Conservation (phyloP, 35 echinoderm and acorn worm species). For the Anneissia japonica region DNA sequence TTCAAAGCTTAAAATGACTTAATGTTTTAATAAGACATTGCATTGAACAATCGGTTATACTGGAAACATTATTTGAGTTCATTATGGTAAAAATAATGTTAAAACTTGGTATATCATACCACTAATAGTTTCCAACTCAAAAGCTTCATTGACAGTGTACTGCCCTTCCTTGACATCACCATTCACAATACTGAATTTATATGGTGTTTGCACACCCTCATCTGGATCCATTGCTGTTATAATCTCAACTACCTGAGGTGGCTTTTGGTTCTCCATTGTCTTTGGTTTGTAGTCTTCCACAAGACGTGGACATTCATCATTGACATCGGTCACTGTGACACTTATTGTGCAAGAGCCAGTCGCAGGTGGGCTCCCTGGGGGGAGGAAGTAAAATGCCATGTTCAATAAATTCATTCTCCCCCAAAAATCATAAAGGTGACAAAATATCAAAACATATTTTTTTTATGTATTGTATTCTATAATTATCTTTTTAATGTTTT, state of each 20-base stretch:
- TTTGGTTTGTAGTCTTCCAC: neutral
- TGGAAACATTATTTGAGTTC: too few relatives aligned
- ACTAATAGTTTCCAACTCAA: neutral
- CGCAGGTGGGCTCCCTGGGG: neutral
- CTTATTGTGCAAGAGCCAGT: neutral
- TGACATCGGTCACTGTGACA: neutral
- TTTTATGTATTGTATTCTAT: too few relatives aligned
- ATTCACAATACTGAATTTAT: neutral
- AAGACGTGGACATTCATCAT: neutral
- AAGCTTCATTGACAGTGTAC: neutral
- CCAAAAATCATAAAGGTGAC: too few relatives aligned
- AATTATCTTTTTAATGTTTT: too few relatives aligned
- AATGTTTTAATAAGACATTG: too few relatives aligned
- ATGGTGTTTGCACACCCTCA: neutral
- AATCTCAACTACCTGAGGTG: neutral
- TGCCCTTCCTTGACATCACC: neutral
- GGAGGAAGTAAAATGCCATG: too few relatives aligned
- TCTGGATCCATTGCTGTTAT: neutral
- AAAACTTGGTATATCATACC: too few relatives aligned
- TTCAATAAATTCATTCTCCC: too few relatives aligned
- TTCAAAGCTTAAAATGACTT: too few relatives aligned
- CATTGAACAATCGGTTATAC: too few relatives aligned
- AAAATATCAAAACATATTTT: too few relatives aligned
- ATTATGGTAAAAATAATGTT: too few relatives aligned
- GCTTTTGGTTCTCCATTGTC: neutral